Evolutionary conservation across 2,888 invertebrate genomes (phyloP), one percentile per base, ranked within the genome.

Genomic region (Ephialtes manifestator): DNA sequence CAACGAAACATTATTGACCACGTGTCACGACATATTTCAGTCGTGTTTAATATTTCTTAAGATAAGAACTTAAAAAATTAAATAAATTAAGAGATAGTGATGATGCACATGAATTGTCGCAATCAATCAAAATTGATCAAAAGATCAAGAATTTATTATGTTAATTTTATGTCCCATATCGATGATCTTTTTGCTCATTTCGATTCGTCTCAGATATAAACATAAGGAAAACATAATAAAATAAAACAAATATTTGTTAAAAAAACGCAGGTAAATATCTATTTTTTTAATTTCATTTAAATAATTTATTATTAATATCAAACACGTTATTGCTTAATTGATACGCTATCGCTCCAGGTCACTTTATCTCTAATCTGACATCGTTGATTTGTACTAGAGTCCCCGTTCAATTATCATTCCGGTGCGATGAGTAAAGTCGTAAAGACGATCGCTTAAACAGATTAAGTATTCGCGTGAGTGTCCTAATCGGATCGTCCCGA

Each of bases 321-420:
- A 65, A 39, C 2, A 65, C 20, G 20, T 18, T 18, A 39, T n/a
- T 20, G 10, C 11, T 65, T 18, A 43, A 65, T 65, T 43, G 39
- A 20, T 65, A 43, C 65, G 20, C 39, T 20, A 18, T 65, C 39
- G 43, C 39, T 65, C 11, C 20, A 8, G 35, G 39, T 39, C 43
- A 65, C 43, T 65, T 7, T 10, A 2, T 63, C 18, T 63, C 65
- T 20, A 65, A 65, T 43, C 65, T 39, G 11, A 39, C 65, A 20
- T 65, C 65, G 18, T 39, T 65, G 67, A 79, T 76, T 48, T 75
- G 55, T 72, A 65, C 18, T 7, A 46, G 28, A 63, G 71, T 72
- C 39, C 10, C 58, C 15, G 83, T 74, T 85, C 85, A 85, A 85
- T 85, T 83, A 83, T 77, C 83, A 68, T 85, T 85, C 71, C 43